A percentile compares a stretch with the other conserved stretches of the same genome.
These are phyloP conservation scores for Lampris incognitus DNA, from an alignment of 2,113 vertebrate species.

Conservation along the genomic window DNA sequence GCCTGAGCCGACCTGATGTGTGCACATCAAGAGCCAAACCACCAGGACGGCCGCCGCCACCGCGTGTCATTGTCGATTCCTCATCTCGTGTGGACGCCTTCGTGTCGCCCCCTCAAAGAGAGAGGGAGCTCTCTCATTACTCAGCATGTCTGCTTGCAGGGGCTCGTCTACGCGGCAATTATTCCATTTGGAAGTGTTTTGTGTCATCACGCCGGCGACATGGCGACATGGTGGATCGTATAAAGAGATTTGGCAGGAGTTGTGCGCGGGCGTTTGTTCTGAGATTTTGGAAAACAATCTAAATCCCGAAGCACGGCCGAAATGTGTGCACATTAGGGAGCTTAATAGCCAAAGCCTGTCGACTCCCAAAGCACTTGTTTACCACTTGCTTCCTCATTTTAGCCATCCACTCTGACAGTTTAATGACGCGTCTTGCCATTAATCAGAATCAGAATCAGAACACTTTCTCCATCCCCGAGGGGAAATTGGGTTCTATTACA, in stretches of 20 bases:
- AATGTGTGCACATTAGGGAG: slow-evolving; percentile 9
- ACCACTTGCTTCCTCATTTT: slow-evolving; percentile 11
- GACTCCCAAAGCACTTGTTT: slow-evolving; percentile 3
- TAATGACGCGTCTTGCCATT: slow-evolving; percentile 56
- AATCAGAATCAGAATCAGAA: background rate
- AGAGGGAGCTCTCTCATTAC: slow-evolving; percentile 60
- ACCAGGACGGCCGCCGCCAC: no score
- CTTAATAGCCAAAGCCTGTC: slow-evolving; percentile 5
- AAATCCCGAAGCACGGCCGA: background rate
- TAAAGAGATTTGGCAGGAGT: slow-evolving; percentile 24
- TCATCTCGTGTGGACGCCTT: slow-evolving; percentile 1
- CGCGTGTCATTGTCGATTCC: no score
- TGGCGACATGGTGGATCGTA: slow-evolving; percentile 46
- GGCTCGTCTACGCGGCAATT: slow-evolving; percentile 52
- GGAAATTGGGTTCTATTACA: no score
- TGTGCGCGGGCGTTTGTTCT: slow-evolving; percentile 39
- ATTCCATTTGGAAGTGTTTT: slow-evolving; percentile 51
- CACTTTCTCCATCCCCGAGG: no score
- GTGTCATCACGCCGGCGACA: slow-evolving; percentile 5
- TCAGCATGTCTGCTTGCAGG: slow-evolving; percentile 57
- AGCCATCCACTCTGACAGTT: slow-evolving; percentile 19
- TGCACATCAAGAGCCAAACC: no score
- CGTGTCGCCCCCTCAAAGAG: slow-evolving; percentile 24
- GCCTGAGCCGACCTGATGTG: no score
- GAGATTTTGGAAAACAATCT: background rate